Evolutionary conservation across 2,113 vertebrate species (phyloP).

Genomic region (Dendropsophus ebraccatus): DNA sequence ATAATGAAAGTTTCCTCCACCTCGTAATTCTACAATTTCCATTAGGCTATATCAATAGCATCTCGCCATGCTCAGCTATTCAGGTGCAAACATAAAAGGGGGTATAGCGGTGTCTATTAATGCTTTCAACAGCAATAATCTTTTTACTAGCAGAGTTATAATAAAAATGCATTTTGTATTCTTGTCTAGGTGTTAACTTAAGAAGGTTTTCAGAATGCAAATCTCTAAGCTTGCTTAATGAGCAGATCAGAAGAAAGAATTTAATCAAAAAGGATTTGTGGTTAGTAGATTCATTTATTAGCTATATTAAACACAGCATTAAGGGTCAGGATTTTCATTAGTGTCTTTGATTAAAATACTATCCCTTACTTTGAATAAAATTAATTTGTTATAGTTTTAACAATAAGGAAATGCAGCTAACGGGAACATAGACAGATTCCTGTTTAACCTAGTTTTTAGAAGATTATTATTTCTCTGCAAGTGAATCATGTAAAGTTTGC

Average conservation of each 20-base stretch:
- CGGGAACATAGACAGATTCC: background rate
- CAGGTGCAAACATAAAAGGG: background rate
- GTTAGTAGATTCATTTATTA: conserved; percentile 55
- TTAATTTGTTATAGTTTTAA: conserved; percentile 43
- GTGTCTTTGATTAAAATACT: conserved; percentile 48
- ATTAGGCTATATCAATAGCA: conserved; percentile 4
- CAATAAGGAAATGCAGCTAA: background rate
- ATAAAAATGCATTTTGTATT: conserved; percentile 46
- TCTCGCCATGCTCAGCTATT: background rate
- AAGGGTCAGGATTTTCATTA: conserved; percentile 54
- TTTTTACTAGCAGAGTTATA: conserved; percentile 33
- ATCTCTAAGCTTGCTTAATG: conserved; percentile 50
- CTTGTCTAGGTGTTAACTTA: conserved; percentile 37
- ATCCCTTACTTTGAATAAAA: conserved; percentile 43
- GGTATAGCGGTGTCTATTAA: background rate
- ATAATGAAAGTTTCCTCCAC: background rate
- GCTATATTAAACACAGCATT: conserved; percentile 53
- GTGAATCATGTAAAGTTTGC: background rate
- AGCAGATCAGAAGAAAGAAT: conserved; percentile 57
- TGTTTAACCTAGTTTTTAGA: conserved; percentile 12
- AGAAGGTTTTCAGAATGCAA: conserved; percentile 34
- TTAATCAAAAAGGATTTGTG: conserved; percentile 59
- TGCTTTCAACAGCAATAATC: conserved; percentile 38
- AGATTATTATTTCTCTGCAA: background rate
- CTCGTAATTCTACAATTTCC: background rate